A percentile compares a stretch with the other conserved stretches of the same genome.
Evolutionary conservation across 2,888 invertebrate genomes (phyloP).

Genomic region (Macrophya alboannulata): DNA sequence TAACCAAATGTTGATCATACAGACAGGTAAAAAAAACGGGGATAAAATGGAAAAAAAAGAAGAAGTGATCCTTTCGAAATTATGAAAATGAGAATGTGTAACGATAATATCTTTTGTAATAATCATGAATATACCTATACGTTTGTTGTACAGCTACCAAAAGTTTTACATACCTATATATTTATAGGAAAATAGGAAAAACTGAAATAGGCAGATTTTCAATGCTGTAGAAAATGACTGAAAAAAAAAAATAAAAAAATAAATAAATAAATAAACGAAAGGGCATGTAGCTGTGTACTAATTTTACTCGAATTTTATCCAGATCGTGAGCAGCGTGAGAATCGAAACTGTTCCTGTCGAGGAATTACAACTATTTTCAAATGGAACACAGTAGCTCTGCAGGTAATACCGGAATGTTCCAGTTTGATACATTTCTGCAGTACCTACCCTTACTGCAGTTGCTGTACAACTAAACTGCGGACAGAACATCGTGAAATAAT

Average conservation of each 20-base stretch:
- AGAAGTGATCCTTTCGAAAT: too few species aligned
- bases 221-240: not conserved
- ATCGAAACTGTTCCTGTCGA: slow-evolving; percentile 22
- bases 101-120: too few species aligned
- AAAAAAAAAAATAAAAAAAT: not conserved
- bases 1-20: too few species aligned
- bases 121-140: too few species aligned
- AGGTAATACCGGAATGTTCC: not conserved
- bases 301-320: slow-evolving; percentile 29
- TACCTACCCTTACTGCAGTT: not conserved
- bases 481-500: not conserved
- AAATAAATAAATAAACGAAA: not conserved
- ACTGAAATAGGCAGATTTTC: not conserved
- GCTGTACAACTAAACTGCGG: not conserved
- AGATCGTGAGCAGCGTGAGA: slow-evolving; percentile 33
- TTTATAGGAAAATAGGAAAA: not conserved
- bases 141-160: too few species aligned
- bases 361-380: slow-evolving; percentile 31
- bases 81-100: too few species aligned
- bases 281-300: not conserved
- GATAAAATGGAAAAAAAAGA: too few species aligned
- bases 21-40: too few species aligned
- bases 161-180: too few species aligned
- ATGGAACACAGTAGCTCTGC: not conserved
- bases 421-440: not conserved